These are phyloP conservation scores for Capitella teleta DNA, from an alignment of 1,140 invertebrate genomes.

Conservation along the genomic window DNA sequence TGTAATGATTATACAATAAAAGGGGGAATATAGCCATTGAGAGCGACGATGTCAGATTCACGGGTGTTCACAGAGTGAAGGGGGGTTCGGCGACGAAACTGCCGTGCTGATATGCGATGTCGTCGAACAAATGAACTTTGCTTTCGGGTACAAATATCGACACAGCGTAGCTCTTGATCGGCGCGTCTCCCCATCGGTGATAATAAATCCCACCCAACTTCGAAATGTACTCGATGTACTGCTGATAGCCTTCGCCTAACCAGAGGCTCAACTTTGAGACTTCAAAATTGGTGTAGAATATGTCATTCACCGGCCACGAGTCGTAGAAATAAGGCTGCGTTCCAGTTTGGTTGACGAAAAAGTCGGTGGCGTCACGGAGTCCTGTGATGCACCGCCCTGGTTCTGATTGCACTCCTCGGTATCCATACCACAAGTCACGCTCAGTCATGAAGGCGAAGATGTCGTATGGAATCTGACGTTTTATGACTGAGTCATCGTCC, in stretches of 20 bases:
- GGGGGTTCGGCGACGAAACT: no score
- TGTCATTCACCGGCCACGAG: not conserved
- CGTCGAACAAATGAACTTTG: not conserved
- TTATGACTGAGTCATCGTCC: constrained; percentile 1
- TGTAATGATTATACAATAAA: no score
- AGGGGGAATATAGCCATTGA: no score
- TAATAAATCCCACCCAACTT: constrained; percentile 2
- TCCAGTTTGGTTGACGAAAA: not conserved
- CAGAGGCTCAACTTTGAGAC: not conserved
- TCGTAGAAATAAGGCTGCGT: not conserved
- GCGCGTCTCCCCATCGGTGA: constrained; percentile 6
- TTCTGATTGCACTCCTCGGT: not conserved
- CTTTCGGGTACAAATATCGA: constrained; percentile 1
- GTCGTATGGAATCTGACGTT: not conserved
- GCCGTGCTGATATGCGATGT: not conserved
- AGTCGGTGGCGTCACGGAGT: not conserved
- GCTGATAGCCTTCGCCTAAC: not conserved
- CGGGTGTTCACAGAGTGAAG: no score
- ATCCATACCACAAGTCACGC: not conserved
- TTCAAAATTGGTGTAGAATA: constrained; percentile 9
- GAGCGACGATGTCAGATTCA: no score
- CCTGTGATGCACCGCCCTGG: not conserved
- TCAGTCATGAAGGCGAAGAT: not conserved
- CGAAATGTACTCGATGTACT: constrained; percentile 4
- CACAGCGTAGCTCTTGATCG: constrained; percentile 1